Evolutionary conservation across 2,797 vertebrate genomes (phyloP), one percentile per base, ranked within the genome.

Genomic region (Pyrocephalus nanus): DNA sequence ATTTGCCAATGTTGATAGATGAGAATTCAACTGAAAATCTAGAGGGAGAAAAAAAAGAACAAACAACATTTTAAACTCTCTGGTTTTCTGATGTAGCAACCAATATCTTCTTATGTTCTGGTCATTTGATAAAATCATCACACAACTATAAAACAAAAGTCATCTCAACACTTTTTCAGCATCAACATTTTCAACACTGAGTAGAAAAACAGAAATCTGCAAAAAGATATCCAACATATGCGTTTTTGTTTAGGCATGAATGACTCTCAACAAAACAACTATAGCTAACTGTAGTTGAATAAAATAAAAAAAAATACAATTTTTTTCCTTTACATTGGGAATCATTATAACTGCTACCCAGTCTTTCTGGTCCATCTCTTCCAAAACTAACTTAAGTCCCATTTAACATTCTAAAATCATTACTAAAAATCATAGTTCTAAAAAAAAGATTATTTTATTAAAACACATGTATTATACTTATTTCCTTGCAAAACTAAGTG

Each of bases 11-110:
- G 99, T 99, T 98, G 99, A 99, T 97, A 99, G 99, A 97, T 99
- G 99, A 98, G 99, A 99, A 98, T 99, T 99, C 98, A 99, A 98
- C 97, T 99, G 99, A 98, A 99, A 99, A 98, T 99, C 99, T 99
- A 97, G 76, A 97, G 72, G 27, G 19, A n/a, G 3, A 3, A 0
- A 0, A 0, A 93, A 94, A 93, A 92, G 20, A 2, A 64, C 72
- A 21, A 50, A 79, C 32, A 48, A 15, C 9, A 7, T 69, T 91
- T 87, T 60, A 83, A 81, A 69, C 4, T 30, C 65, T 62, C 73
- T 60, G 32, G 2, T 75, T 92, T 91, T 55, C 66, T 40, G 32
- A 38, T 84, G 47, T 9, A 93, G 13, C n/a, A 78, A 66, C 30
- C 5, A 2, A 45, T 7, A 79, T 71, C 23, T 51, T 82, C 13